phyloP scores from a whole-genome alignment of 1,140 invertebrate genomes.

The Cepaea nemoralis region DNA sequence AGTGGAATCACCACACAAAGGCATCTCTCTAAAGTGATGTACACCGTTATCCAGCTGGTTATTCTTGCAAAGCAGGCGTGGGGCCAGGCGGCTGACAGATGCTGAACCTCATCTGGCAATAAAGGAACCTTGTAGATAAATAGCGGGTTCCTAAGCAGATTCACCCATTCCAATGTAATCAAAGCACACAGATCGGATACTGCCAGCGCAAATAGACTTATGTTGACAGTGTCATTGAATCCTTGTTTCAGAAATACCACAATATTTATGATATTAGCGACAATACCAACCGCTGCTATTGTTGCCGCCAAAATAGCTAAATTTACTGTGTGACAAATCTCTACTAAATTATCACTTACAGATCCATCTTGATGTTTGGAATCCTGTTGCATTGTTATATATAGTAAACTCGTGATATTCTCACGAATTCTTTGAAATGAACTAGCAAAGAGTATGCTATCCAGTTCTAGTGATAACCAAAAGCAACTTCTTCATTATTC shows the following conservation, averaged over 20 bases:
- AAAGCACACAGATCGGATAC: not conserved
- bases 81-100: not conserved
- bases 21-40: constrained; percentile 2
- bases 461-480: too few species aligned
- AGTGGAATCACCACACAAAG: not conserved
- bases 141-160: not conserved
- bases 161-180: not conserved
- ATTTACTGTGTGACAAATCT: not conserved
- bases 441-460: too few species aligned
- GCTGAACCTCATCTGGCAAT: not conserved
- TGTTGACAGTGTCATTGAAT: not conserved
- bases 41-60: not conserved
- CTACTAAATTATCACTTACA: not conserved
- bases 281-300: not conserved
- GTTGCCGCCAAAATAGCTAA: not conserved
- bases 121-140: not conserved
- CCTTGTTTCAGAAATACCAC: not conserved
- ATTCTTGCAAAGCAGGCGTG: not conserved
- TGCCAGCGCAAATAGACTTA: not conserved
- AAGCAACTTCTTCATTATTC: too few species aligned
- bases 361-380: not conserved
- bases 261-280: not conserved
- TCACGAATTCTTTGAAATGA: too few species aligned
- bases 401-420: too few species aligned
- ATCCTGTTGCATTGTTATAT: not conserved